These are phyloP conservation scores for Microtus montanus DNA, from an alignment of 2,113 vertebrate genomes.

Conservation along the genomic window DNA sequence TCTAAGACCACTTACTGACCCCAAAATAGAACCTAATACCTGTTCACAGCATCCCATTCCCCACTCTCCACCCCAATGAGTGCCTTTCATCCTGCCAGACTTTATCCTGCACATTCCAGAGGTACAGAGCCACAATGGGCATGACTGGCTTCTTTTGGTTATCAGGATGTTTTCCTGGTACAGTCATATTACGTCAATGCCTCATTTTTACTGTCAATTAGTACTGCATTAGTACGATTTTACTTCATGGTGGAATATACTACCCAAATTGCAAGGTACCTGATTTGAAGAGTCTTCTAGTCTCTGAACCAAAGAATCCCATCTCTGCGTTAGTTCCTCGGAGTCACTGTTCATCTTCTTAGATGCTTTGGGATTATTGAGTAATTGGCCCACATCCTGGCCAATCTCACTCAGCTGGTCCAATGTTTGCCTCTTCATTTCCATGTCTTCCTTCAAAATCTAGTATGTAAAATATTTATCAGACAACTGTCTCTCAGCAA, in stretches of 20 bases:
- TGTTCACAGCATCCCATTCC: neutral
- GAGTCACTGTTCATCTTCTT: slow-evolving; percentile 89
- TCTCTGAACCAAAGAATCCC: slow-evolving; percentile 97
- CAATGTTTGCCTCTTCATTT: slow-evolving; percentile 92
- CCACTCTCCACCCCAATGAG: neutral
- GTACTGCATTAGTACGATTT: neutral
- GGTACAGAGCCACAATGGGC: neutral
- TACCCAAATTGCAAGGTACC: slow-evolving; percentile 82
- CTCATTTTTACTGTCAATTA: neutral
- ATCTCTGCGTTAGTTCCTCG: slow-evolving; percentile 94
- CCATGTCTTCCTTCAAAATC: slow-evolving; percentile 98
- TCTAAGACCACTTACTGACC: neutral
- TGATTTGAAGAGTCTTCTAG: slow-evolving; percentile 96
- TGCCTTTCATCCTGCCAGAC: neutral
- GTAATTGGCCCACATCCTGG: slow-evolving; percentile 91
- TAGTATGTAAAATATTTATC: slow-evolving; percentile 76
- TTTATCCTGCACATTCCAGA: neutral
- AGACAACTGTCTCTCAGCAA: slow-evolving; percentile 10
- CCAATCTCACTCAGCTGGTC: slow-evolving; percentile 93
- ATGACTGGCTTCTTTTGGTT: neutral
- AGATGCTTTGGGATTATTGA: slow-evolving; percentile 86
- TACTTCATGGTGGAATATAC: neutral
- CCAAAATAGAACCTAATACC: neutral
- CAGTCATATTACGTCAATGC: neutral
- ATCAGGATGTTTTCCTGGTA: neutral